phyloP scores from a whole-genome alignment of 2,797 vertebrate genomes.

The Champsocephalus esox region DNA sequence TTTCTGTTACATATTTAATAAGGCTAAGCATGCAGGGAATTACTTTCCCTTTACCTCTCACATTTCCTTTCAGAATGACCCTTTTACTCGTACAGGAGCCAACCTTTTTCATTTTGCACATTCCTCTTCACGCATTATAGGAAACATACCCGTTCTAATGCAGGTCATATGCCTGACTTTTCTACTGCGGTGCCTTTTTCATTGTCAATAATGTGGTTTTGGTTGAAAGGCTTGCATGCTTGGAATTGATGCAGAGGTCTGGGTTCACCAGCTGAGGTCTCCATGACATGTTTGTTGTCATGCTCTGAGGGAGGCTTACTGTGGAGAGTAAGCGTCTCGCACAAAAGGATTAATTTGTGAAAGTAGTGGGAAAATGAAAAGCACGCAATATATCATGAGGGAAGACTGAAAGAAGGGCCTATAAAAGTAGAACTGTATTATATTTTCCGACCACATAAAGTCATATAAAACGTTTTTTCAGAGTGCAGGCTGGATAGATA shows the following conservation, averaged over 20 bases:
- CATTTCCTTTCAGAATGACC: constrained; percentile 69
- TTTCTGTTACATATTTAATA: constrained; percentile 81
- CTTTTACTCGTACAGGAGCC: constrained; percentile 43
- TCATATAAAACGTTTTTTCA: no score
- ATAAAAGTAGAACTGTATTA: constrained; percentile 19
- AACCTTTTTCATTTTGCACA: constrained; percentile 71
- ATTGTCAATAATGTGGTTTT: constrained; percentile 50
- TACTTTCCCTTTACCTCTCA: constrained; percentile 68
- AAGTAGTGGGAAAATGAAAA: constrained; percentile 33
- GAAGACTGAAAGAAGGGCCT: constrained; percentile 1
- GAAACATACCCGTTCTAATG: constrained; percentile 70
- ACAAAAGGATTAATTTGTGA: constrained; percentile 11
- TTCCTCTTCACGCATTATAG: constrained; percentile 78
- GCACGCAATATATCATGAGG: constrained; percentile 12
- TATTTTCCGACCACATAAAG: constrained; percentile 2
- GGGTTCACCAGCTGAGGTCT: constrained; percentile 43
- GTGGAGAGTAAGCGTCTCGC: constrained; percentile 20
- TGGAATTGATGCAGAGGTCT: constrained; percentile 63
- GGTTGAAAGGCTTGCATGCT: constrained; percentile 46
- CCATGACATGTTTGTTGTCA: constrained; percentile 66
- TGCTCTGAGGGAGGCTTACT: constrained; percentile 50
- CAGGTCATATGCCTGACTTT: constrained; percentile 67
- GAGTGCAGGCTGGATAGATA: no score
- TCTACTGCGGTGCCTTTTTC: constrained; percentile 31
- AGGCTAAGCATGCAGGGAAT: constrained; percentile 78